A percentile compares a stretch with the other conserved stretches of the same genome.
phyloP scores from a whole-genome alignment of 2,797 vertebrate species.

The Lates japonicus region DNA sequence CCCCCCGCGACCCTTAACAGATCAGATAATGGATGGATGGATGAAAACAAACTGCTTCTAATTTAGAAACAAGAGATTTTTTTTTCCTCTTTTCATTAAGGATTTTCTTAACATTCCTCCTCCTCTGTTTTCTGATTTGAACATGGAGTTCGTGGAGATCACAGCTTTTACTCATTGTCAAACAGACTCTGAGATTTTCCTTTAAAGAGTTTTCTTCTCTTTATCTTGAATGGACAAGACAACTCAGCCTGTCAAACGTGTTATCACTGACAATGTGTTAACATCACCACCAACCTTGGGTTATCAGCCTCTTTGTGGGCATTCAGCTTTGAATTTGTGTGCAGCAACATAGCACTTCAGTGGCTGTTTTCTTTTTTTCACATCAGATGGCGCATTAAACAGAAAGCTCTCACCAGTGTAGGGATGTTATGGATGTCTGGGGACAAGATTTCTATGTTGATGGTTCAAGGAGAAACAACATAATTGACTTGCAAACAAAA shows the following conservation, averaged over 20 bases:
- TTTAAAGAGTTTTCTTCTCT: neutral
- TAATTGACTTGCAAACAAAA: neutral
- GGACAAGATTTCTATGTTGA: neutral
- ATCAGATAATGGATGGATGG: no score
- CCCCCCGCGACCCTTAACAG: no score
- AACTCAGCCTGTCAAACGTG: neutral
- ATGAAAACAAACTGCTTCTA: no score
- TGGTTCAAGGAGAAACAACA: neutral
- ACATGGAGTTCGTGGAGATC: neutral
- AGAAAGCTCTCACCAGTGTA: neutral
- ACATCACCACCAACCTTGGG: neutral
- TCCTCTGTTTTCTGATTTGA: no score
- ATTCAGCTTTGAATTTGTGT: neutral
- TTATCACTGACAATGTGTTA: neutral
- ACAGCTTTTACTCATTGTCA: neutral
- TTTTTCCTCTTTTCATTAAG: no score
- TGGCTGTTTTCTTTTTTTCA: neutral
- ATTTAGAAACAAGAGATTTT: no score
- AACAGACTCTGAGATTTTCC: neutral
- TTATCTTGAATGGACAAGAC: neutral
- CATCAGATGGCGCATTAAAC: neutral
- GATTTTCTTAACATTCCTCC: no score
- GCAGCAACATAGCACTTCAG: neutral
- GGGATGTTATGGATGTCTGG: neutral
- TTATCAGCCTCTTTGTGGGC: neutral